A percentile compares a stretch with the other conserved stretches of the same genome.
Conservation (phyloP, 1,140 invertebrate species). For the Grapholita molesta region DNA sequence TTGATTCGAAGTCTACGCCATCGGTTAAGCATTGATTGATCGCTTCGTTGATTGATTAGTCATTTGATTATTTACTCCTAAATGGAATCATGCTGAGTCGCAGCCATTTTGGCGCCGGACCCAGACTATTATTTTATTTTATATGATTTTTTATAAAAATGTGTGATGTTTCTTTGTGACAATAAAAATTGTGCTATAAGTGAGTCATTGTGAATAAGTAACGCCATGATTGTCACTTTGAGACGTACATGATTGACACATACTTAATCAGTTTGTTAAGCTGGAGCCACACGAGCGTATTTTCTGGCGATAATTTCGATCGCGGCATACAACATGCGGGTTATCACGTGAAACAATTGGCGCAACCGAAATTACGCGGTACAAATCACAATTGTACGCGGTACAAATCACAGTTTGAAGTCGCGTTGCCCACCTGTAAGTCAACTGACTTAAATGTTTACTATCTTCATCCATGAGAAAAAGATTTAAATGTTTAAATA, state of each 20-base stretch:
- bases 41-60: not conserved
- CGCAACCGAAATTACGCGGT: no score
- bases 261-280: no score
- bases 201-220: not conserved
- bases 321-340: no score
- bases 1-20: not conserved
- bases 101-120: not conserved
- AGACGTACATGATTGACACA: no score
- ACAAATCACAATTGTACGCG: not conserved
- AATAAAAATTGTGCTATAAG: not conserved
- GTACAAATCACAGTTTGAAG: not conserved
- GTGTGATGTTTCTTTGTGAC: no score
- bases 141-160: no score
- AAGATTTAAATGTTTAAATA: no score
- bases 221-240: not conserved
- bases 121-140: not conserved
- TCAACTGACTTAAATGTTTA: no score
- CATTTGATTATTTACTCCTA: not conserved
- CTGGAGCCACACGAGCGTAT: no score
- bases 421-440: not conserved
- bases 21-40: not conserved
- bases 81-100: not conserved
- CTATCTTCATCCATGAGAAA: no score
- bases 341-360: no score
- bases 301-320: no score